Base-by-base conservation (phyloP, 2,888 invertebrate species). In the Halictus quadricinctus region DNA sequence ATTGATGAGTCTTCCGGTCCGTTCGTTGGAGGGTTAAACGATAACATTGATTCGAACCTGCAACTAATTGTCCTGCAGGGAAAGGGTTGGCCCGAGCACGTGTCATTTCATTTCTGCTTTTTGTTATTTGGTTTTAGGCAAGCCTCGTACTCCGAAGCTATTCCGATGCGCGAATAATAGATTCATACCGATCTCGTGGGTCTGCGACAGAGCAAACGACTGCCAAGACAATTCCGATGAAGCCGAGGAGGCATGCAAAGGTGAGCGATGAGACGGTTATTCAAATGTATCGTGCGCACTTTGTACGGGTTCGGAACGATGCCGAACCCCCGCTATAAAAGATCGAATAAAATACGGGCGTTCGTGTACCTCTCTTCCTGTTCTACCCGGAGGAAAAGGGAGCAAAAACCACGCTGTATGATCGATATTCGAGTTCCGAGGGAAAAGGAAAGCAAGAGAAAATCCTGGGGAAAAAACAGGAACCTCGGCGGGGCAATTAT, bases 171-270 rank as follows among this genome's bases (percentile, higher is more conserved):
- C 95, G 90, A 96, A 96, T 94, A 97, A 96, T 90, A 96, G 96
- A 90, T 98, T 98, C 95, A 97, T 98, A 94, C 97, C 97, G 36
- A 95, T 96, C 86, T 96, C 96, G 85, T 97, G 97, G 96, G 96
- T 97, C 88, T 98, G 98, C 94, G 98, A 98, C 93, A 96, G 97
- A 80, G 96, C 96, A 76, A 95, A 96, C 91, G 98, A 98, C 94
- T 98, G 98, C 95, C 96, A 95, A 74, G 98, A 98, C 95, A 96
- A 96, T 93, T 97, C 97, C n/a, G 98, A 98, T 94, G 98, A 98
- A 95, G 96, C 96, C 92, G 95, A 96, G 80, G 95, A 96, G 88
- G 96, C 96, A 94, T 97, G 97, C 95, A 96, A 96, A 95, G 96
- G 97, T 96, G 81, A 90, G 86, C 74, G 76, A 81, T 66, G 25